Conservation (phyloP, 1,140 invertebrate species). For the Holcopasites calliopsidis region DNA sequence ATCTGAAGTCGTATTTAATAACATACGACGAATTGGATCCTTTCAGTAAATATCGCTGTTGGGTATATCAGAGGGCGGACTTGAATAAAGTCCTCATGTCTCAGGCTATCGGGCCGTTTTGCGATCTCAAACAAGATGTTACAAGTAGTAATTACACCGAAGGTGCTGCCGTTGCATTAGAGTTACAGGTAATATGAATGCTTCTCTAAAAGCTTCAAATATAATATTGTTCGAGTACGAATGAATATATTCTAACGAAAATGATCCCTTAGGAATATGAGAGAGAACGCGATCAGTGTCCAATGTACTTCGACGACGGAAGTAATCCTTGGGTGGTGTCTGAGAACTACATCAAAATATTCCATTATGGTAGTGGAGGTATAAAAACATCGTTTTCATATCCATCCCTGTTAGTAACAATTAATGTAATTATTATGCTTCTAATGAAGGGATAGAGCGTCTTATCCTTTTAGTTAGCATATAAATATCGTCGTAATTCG, state of each 20-base stretch:
- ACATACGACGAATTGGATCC: slow-evolving; percentile 98
- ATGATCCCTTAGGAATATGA: slow-evolving; percentile 75
- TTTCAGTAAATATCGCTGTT: slow-evolving; percentile 97
- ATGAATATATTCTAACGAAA: slow-evolving; percentile 10
- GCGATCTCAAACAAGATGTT: slow-evolving; percentile 94
- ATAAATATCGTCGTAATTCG: background rate
- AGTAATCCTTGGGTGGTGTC: slow-evolving; percentile 89
- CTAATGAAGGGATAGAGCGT: too few relatives aligned
- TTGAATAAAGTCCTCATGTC: slow-evolving; percentile 94
- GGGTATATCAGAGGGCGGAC: slow-evolving; percentile 98
- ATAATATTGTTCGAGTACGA: too few relatives aligned
- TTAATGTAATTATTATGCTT: too few relatives aligned
- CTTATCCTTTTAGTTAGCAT: too few relatives aligned
- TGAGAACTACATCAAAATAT: slow-evolving; percentile 86
- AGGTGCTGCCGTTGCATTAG: slow-evolving; percentile 93
- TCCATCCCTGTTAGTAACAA: background rate
- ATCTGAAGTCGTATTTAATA: slow-evolving; percentile 97
- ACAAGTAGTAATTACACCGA: slow-evolving; percentile 92
- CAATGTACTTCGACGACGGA: slow-evolving; percentile 97
- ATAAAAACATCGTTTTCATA: background rate
- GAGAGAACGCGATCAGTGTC: slow-evolving; percentile 91
- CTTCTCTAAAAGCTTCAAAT: background rate
- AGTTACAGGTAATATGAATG: slow-evolving; percentile 87
- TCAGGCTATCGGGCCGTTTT: slow-evolving; percentile 94
- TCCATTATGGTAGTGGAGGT: slow-evolving; percentile 78